Evolutionary conservation across 2,888 invertebrate species (phyloP).

Genomic region (Drepanosiphum platanoidis): DNA sequence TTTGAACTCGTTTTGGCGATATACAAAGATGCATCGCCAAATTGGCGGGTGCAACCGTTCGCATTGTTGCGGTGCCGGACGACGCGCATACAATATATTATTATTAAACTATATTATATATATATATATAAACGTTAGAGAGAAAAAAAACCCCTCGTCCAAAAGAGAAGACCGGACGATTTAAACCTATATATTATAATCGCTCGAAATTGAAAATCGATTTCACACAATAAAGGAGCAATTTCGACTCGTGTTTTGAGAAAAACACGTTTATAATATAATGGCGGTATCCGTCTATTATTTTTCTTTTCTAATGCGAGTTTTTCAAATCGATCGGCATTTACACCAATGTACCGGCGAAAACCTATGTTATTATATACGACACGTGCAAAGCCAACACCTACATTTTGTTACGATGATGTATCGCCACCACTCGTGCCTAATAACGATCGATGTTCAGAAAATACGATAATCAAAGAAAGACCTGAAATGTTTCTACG

Average conservation of each 20-base stretch:
- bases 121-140: background rate
- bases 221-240: constrained; percentile 41
- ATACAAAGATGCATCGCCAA: constrained; percentile 42
- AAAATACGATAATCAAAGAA: background rate
- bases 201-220: constrained; percentile 41
- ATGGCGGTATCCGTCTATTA: too few species aligned
- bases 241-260: constrained; percentile 13
- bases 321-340: background rate
- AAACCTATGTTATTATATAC: background rate
- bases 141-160: background rate
- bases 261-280: background rate
- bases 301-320: background rate
- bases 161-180: constrained; percentile 18
- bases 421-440: background rate
- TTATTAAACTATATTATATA: background rate
- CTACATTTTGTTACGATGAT: background rate
- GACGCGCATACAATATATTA: constrained; percentile 17
- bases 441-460: background rate
- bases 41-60: constrained; percentile 49
- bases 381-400: background rate
- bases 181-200: constrained; percentile 49
- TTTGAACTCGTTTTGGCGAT: constrained; percentile 35
- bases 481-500: background rate
- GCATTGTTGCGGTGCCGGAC: constrained; percentile 9
- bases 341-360: background rate